Base-by-base conservation (phyloP, 2,113 vertebrate genomes). In the Vidua macroura region DNA sequence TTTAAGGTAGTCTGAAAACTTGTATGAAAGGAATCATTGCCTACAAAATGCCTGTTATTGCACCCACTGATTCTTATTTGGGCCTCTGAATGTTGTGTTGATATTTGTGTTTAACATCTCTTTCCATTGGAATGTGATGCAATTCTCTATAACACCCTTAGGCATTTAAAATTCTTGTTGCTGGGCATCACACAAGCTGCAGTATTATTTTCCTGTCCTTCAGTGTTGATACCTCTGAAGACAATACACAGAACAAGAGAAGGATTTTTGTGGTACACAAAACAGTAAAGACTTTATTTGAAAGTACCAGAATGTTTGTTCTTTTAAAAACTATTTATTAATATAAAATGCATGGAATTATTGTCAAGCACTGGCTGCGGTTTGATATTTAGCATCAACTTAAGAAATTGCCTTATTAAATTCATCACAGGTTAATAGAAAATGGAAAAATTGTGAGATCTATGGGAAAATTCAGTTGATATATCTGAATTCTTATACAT, bases 1-100 rank as follows among this genome's bases (percentile, higher is more conserved):
- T 92, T 95, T 95, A 96, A 95, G 89, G 86, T 83, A 59, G 78
- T 87, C 84, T 95, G 74, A 82, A 89, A 90, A 85, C 60, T 62
- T n/a, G 39, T 23, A 25, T 43, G 43, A 85, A 85, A 90, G 15
- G 30, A 87, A 66, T 49, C 13, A n/a, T 24, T 79, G 41, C 31
- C 49, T 75, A 35, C 49, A 72, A n/a, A 86, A 91, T 31, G 20
- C 56, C 69, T 56, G 18, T 6, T 68, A 13, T 14, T 89, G 33
- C 13, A 39, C 35, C 66, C 46, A 56, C 18, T 75, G n/a, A 35
- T 69, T 39, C 37, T 67, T 62, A 19, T 27, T 10, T 1, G 3
- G 59, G 15, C 21, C 48, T 92, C 31, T 85, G 53, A 31, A 53
- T 89, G 33, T 52, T 41, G 17, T 23, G 23, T 8, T 86, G 31